Evolutionary conservation across 2,888 invertebrate species (phyloP).

Genomic region (Candidula unifasciata): DNA sequence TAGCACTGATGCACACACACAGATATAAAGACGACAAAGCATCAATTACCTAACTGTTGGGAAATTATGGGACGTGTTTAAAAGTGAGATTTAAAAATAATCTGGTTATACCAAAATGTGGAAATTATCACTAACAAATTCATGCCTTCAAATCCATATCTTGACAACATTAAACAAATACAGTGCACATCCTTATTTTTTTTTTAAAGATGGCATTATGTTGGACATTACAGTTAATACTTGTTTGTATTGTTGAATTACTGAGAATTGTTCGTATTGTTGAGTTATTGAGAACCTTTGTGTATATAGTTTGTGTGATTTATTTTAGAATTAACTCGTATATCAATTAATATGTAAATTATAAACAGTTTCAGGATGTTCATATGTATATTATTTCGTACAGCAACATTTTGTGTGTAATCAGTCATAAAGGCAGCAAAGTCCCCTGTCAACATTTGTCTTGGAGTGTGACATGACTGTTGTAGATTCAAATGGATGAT

Average conservation of each 20-base stretch:
- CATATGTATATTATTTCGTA: neutral
- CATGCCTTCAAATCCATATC: too few species aligned
- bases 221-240: neutral
- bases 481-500: too few species aligned
- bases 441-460: neutral
- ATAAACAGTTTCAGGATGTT: neutral
- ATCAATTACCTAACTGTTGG: too few species aligned
- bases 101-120: too few species aligned
- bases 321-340: neutral
- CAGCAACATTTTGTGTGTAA: neutral
- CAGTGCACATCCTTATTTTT: too few species aligned
- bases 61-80: too few species aligned
- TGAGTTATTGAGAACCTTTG: neutral
- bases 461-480: neutral
- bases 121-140: too few species aligned
- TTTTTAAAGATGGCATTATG: too few species aligned
- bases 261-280: neutral
- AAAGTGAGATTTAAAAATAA: too few species aligned
- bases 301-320: neutral
- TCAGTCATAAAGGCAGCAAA: conserved; percentile 28
- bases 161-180: too few species aligned
- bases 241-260: neutral
- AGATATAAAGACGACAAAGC: too few species aligned
- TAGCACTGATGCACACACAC: neutral
- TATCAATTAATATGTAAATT: neutral